A percentile compares a stretch with the other conserved stretches of the same genome.
Evolutionary conservation across 2,888 invertebrate species (phyloP).

Genomic region (Dryococelus australis): DNA sequence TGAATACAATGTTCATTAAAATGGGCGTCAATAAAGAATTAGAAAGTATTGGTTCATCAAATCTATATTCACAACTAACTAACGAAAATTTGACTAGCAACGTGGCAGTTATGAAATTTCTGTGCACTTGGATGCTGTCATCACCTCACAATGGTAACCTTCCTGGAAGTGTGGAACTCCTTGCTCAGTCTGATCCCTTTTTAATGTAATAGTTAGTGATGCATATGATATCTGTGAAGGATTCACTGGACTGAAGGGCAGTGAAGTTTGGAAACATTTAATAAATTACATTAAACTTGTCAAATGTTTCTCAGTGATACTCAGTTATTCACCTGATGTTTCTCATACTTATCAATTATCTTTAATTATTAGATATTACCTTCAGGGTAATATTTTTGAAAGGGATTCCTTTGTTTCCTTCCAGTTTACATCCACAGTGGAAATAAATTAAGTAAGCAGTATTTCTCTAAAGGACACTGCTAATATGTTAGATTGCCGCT

Average conservation of each 20-base stretch:
- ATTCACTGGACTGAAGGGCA: constrained; percentile 4
- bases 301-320: constrained; percentile 17
- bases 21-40: background rate
- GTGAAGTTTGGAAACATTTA: background rate
- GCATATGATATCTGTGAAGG: background rate
- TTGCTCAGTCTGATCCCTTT: constrained; percentile 21
- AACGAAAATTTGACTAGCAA: background rate
- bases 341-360: background rate
- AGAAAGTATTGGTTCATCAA: background rate
- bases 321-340: background rate
- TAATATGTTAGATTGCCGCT: background rate
- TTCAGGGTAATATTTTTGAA: background rate
- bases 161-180: background rate
- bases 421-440: background rate
- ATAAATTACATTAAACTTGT: background rate
- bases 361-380: background rate
- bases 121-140: background rate
- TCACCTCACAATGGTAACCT: background rate
- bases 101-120: constrained; percentile 3
- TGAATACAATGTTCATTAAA: constrained; percentile 11
- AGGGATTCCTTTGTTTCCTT: constrained; percentile 20
- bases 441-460: background rate
- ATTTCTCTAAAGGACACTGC: background rate
- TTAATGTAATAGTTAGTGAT: background rate
- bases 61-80: background rate